Evolutionary conservation across 2,113 vertebrate species (phyloP).

Genomic region (Paralichthys olivaceus): DNA sequence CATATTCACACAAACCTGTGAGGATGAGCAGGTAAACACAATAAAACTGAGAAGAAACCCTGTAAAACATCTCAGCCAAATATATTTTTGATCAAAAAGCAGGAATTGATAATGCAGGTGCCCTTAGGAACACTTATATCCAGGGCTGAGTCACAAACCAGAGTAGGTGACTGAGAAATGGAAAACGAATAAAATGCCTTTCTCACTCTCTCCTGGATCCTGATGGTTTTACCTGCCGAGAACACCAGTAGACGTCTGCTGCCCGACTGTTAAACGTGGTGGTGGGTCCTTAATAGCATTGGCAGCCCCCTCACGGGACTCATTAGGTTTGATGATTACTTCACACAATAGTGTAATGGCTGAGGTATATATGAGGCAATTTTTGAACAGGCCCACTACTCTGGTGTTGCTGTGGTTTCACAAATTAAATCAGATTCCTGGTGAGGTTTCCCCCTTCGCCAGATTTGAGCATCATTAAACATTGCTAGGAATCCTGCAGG

Average conservation of each 20-base stretch:
- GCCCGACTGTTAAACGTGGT: slow-evolving; percentile 42
- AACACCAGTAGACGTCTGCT: slow-evolving; percentile 18
- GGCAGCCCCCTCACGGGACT: slow-evolving; percentile 63
- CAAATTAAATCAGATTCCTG: slow-evolving; percentile 49
- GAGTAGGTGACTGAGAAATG: slow-evolving; percentile 4
- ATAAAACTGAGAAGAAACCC: slow-evolving; percentile 14
- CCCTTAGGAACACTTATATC: slow-evolving; percentile 24
- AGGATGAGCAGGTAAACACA: slow-evolving; percentile 5
- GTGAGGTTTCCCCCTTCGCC: slow-evolving; percentile 21
- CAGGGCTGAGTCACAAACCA: slow-evolving; percentile 8
- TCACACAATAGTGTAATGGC: slow-evolving; percentile 50
- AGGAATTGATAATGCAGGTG: slow-evolving; percentile 1
- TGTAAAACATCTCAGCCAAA: slow-evolving; percentile 5
- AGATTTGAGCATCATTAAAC: slow-evolving; percentile 46
- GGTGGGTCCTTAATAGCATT: slow-evolving; percentile 57
- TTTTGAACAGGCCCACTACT: slow-evolving; percentile 42
- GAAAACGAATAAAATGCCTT: neutral
- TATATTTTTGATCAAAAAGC: neutral
- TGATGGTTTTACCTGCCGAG: slow-evolving; percentile 45
- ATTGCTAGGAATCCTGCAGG: slow-evolving; percentile 25
- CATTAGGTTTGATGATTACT: slow-evolving; percentile 65
- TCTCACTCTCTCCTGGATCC: neutral
- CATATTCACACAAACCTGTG: slow-evolving; percentile 3
- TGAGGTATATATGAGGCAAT: slow-evolving; percentile 51
- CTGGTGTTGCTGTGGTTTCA: slow-evolving; percentile 39